These are phyloP conservation scores for Epirrhoe tristata DNA, from an alignment of 2,888 invertebrate genomes.

Conservation along the genomic window DNA sequence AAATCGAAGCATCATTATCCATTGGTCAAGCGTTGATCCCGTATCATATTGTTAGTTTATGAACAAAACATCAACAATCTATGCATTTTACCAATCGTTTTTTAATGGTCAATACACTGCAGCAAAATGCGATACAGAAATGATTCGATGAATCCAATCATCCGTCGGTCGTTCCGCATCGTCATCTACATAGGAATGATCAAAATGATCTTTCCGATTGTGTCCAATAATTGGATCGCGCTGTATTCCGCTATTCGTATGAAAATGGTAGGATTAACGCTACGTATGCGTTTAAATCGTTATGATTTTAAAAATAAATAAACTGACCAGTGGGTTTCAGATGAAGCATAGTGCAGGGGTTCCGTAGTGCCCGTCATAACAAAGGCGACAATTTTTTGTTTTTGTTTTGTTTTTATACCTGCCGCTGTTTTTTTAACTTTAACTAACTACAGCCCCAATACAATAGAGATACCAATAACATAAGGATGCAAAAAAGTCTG, in stretches of 20 bases:
- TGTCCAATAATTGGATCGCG: constrained; percentile 73
- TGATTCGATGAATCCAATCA: constrained; percentile 43
- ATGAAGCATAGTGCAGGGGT: no score
- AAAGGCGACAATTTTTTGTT: no score
- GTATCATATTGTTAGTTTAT: background rate
- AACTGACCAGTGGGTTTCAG: no score
- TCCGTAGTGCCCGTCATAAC: no score
- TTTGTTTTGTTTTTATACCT: no score
- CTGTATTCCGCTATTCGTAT: constrained; percentile 44
- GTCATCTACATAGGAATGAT: constrained; percentile 55
- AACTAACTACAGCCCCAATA: no score
- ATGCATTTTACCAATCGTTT: background rate
- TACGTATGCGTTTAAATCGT: constrained; percentile 22
- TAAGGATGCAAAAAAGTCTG: constrained; percentile 60
- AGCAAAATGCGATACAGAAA: constrained; percentile 25
- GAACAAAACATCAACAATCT: background rate
- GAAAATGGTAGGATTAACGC: constrained; percentile 40
- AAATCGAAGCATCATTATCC: no score
- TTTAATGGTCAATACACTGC: background rate
- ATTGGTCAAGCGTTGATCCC: no score
- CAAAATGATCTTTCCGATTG: constrained; percentile 61
- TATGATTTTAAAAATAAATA: constrained; percentile 14
- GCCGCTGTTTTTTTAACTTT: no score
- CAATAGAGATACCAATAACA: no score
- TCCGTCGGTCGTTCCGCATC: constrained; percentile 40